A percentile compares a stretch with the other conserved stretches of the same genome.
phyloP scores from a whole-genome alignment of 2,888 invertebrate genomes.

The Papilio demoleus region DNA sequence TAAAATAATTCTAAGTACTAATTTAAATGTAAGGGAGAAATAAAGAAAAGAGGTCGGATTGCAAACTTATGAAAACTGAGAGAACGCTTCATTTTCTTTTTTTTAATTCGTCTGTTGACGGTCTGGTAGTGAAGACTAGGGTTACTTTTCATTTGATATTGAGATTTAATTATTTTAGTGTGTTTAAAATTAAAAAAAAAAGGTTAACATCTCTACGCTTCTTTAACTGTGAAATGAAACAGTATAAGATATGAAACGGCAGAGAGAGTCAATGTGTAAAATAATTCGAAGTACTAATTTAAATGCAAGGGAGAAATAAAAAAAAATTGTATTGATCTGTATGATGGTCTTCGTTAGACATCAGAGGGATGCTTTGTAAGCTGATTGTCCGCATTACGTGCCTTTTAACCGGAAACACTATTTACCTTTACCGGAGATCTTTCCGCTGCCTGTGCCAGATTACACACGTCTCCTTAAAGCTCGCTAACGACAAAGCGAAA shows the following conservation, averaged over 20 bases:
- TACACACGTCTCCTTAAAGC: conserved; percentile 47
- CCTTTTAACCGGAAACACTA: conserved; percentile 77
- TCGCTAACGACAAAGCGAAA: conserved; percentile 44
- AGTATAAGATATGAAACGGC: neutral
- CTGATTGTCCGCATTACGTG: conserved; percentile 78
- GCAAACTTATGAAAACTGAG: conserved; percentile 37
- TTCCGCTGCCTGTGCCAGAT: conserved; percentile 43
- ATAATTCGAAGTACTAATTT: conserved; percentile 47
- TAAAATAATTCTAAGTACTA: conserved; percentile 22
- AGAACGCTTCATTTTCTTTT: conserved; percentile 35
- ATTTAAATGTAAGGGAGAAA: conserved; percentile 33
- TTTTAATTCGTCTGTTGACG: conserved; percentile 28
- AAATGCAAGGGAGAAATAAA: conserved; percentile 47
- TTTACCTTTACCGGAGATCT: conserved; percentile 63
- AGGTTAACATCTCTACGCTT: neutral
- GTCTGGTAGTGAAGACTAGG: conserved; percentile 14
- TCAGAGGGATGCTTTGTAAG: conserved; percentile 69
- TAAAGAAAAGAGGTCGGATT: conserved; percentile 27
- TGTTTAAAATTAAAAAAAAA: conserved; percentile 8
- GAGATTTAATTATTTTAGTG: conserved; percentile 30
- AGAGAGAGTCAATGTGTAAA: conserved; percentile 1
- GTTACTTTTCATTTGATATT: conserved; percentile 32
- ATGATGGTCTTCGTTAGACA: conserved; percentile 62
- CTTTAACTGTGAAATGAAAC: neutral
- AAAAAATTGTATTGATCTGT: conserved; percentile 72